A percentile compares a stretch with the other conserved stretches of the same genome.
Conservation (phyloP, 2,113 vertebrate genomes). For the Poicephalus meyeri region DNA sequence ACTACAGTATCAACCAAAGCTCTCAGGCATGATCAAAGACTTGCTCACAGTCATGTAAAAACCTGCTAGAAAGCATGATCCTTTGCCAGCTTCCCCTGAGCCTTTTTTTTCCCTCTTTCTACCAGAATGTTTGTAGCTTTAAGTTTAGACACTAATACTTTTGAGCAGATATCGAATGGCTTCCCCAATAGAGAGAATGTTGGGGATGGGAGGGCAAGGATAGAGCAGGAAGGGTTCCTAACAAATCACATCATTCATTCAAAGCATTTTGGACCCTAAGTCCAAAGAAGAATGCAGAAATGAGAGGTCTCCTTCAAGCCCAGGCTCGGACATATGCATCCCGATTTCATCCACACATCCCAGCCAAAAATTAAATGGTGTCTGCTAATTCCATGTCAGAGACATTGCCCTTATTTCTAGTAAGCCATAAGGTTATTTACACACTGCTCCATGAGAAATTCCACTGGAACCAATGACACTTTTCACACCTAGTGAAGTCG, state of each 20-base stretch:
- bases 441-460: neutral
- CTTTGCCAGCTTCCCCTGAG: neutral
- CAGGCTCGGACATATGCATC: neutral
- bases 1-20: neutral
- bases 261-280: neutral
- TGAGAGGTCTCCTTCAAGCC: neutral
- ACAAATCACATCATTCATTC: neutral
- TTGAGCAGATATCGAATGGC: neutral
- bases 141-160: neutral
- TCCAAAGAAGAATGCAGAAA: neutral
- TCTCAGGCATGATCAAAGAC: neutral
- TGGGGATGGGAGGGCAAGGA: neutral
- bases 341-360: neutral
- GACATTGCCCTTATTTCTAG: neutral
- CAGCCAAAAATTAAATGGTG: neutral
- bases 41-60: neutral
- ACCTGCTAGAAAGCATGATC: neutral
- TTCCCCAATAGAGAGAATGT: neutral
- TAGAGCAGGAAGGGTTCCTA: neutral
- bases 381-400: neutral
- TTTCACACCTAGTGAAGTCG: neutral
- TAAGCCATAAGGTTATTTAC: neutral
- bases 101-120: neutral
- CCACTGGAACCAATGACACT: neutral
- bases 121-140: neutral